A percentile compares a stretch with the other conserved stretches of the same genome.
Conservation (phyloP, 2,797 vertebrate genomes). For the Buphagus erythrorhynchus region DNA sequence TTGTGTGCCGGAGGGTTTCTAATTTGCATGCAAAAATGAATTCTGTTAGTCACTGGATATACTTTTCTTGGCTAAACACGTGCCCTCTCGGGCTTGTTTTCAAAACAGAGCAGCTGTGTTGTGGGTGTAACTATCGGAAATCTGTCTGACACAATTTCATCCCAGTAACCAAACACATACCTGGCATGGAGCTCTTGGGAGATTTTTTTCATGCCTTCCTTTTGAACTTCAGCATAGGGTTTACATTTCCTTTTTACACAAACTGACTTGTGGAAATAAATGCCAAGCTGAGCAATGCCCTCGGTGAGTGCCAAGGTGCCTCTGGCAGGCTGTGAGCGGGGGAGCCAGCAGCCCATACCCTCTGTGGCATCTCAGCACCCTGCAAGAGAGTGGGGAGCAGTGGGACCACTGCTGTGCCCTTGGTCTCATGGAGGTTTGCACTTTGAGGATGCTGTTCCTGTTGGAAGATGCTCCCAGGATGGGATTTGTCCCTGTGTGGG, state of each 20-base stretch:
- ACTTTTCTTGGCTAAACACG: background rate
- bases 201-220: background rate
- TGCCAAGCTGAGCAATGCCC: background rate
- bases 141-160: background rate
- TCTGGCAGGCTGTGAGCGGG: background rate
- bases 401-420: background rate
- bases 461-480: background rate
- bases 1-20: background rate
- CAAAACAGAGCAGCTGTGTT: slow-evolving; percentile 27
- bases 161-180: background rate
- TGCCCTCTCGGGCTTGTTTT: slow-evolving; percentile 4
- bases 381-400: background rate
- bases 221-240: background rate
- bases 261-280: background rate
- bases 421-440: background rate
- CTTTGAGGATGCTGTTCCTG: background rate
- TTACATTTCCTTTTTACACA: background rate
- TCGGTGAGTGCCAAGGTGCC: background rate
- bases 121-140: background rate
- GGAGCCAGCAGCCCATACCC: background rate
- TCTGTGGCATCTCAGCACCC: background rate
- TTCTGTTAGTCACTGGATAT: slow-evolving; percentile 27
- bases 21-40: slow-evolving; percentile 17
- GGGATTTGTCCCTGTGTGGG: rapidly evolving
- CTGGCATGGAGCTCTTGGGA: background rate